Percentiles rank a stretch among this genome's conserved stretches.
phyloP scores from a whole-genome alignment of 1,140 invertebrate species.

The Dreissena rostriformis region DNA sequence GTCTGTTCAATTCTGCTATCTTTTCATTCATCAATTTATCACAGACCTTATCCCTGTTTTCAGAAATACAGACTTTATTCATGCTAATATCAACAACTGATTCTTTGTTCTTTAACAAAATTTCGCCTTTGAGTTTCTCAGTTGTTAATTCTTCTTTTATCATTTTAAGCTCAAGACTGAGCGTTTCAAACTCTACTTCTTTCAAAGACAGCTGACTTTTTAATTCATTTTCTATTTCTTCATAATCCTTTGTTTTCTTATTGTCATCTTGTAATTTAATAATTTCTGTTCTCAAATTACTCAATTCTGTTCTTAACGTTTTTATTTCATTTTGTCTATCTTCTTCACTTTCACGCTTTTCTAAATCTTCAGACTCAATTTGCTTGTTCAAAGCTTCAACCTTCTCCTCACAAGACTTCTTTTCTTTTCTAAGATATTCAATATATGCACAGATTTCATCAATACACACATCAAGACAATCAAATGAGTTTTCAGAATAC shows the following conservation, averaged over 20 bases:
- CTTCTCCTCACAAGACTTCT: constrained; percentile 3
- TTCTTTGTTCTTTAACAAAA: constrained; percentile 6
- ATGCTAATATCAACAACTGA: not conserved
- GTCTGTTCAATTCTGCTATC: constrained; percentile 14
- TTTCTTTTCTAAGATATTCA: not conserved
- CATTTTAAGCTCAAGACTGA: constrained; percentile 27
- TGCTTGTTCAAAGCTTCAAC: not conserved
- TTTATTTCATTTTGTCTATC: not conserved
- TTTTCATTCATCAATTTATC: constrained; percentile 21
- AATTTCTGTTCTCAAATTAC: constrained; percentile 9
- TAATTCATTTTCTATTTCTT: constrained; percentile 27
- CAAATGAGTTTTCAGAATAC: not conserved
- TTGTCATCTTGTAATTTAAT: constrained; percentile 18
- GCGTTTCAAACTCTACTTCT: constrained; percentile 32
- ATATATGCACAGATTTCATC: not conserved
- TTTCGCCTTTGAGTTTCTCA: constrained; percentile 3
- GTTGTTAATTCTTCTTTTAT: constrained; percentile 1
- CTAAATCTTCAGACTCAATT: not conserved
- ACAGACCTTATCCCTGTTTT: not conserved
- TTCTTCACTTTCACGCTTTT: not conserved
- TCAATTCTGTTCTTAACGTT: not conserved
- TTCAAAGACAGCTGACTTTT: constrained; percentile 24
- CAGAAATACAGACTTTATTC: not conserved
- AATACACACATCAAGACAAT: not conserved
- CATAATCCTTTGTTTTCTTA: constrained; percentile 5